Conservation (phyloP, 2,113 vertebrate species). For the Gymnocephalus cernua region DNA sequence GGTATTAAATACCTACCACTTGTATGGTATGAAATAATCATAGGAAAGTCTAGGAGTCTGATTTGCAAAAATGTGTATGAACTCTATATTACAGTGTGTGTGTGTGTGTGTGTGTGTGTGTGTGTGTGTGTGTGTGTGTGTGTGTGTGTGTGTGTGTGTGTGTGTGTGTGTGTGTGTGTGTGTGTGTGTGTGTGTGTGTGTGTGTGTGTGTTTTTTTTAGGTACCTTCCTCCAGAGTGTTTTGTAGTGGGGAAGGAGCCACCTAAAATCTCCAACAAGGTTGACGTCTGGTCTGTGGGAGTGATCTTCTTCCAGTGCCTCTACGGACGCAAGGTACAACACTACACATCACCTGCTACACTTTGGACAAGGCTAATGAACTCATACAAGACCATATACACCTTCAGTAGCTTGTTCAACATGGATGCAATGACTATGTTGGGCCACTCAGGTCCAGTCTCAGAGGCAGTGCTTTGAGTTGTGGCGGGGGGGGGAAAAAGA, state of each 20-base stretch:
- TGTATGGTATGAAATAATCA: background rate
- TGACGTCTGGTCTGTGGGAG: conserved; percentile 98
- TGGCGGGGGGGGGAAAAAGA: background rate
- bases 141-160: background rate
- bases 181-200: background rate
- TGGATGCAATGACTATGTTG: background rate
- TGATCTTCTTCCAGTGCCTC: conserved; percentile 99
- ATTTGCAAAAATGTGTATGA: background rate
- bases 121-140: background rate
- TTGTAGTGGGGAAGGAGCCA: conserved; percentile 98
- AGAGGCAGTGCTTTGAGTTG: background rate
- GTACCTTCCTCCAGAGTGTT: conserved; percentile 99
- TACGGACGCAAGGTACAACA: conserved; percentile 95
- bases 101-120: background rate
- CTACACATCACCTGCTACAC: background rate
- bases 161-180: background rate
- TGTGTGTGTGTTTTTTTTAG: conserved; percentile 73
- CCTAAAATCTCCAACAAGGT: conserved; percentile 99
- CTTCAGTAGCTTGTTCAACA: background rate
- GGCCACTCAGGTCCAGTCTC: background rate
- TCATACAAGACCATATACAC: background rate
- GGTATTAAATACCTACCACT: background rate
- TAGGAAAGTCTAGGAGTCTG: background rate
- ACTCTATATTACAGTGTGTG: background rate
- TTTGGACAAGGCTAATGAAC: no score